phyloP scores from a whole-genome alignment of 2,888 invertebrate genomes.

The Heliconius cydno region DNA sequence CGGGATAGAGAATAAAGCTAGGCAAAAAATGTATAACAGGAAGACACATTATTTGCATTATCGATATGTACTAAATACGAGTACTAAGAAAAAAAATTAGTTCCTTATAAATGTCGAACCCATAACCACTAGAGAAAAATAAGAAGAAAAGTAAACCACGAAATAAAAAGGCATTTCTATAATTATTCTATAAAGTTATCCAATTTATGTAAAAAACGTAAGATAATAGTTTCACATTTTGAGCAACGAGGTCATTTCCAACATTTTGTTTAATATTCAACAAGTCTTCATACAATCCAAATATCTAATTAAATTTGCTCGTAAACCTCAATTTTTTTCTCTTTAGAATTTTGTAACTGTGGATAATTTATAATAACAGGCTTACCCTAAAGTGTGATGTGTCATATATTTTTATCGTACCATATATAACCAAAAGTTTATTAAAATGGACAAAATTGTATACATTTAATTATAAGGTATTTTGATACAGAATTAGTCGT shows the following conservation, averaged over 20 bases:
- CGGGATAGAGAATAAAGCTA: neutral
- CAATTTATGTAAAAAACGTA: constrained; percentile 7
- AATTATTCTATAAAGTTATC: neutral
- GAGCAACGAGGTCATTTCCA: constrained; percentile 6
- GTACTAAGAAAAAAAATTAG: too few relatives aligned
- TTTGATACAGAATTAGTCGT: constrained; percentile 1
- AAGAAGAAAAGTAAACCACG: too few relatives aligned
- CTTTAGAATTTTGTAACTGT: constrained; percentile 22
- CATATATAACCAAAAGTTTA: neutral
- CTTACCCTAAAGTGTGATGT: constrained; percentile 13
- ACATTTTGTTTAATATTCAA: constrained; percentile 1
- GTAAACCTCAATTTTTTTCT: constrained; percentile 17
- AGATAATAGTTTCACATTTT: constrained; percentile 10
- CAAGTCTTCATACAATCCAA: constrained; percentile 14
- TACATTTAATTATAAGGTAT: constrained; percentile 11
- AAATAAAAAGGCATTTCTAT: neutral
- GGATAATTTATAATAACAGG: constrained; percentile 35
- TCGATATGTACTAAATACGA: too few relatives aligned
- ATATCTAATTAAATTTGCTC: constrained; percentile 10
- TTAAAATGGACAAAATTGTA: neutral
- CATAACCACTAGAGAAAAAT: neutral
- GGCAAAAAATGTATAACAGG: too few relatives aligned
- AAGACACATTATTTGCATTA: too few relatives aligned
- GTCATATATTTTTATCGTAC: constrained; percentile 4
- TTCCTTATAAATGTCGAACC: neutral